These are phyloP conservation scores for Alentia gelatinosa DNA, from an alignment of 2,888 invertebrate species.

Conservation along the genomic window DNA sequence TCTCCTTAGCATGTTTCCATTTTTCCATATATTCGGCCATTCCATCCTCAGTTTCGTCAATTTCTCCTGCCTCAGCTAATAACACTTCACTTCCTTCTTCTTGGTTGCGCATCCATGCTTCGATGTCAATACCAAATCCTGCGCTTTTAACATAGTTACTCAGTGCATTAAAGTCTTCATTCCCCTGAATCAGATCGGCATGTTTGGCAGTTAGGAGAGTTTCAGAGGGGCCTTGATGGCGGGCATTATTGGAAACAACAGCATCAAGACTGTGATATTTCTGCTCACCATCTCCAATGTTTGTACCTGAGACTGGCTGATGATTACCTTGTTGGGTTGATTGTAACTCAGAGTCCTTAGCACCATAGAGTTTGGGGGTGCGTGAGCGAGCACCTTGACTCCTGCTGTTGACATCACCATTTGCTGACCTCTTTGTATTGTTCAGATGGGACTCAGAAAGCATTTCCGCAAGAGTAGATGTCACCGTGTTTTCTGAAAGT, in stretches of 20 bases:
- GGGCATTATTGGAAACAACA: neutral
- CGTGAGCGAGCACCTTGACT: neutral
- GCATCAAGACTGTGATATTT: neutral
- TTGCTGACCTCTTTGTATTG: neutral
- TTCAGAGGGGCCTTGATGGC: neutral
- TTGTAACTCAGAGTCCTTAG: neutral
- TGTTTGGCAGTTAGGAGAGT: neutral
- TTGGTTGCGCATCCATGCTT: conserved; percentile 51
- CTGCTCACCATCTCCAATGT: neutral
- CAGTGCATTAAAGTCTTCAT: neutral
- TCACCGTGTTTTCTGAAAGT: neutral
- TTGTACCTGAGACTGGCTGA: neutral
- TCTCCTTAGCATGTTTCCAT: neutral
- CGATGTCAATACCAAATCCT: conserved; percentile 54
- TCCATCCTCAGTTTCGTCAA: neutral
- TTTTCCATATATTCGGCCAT: conserved; percentile 7
- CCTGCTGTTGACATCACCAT: neutral
- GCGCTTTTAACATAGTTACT: neutral
- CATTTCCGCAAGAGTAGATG: neutral
- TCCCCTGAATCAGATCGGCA: neutral
- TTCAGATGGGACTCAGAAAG: neutral
- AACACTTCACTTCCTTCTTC: neutral
- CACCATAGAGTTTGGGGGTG: conserved; percentile 26
- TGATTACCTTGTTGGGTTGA: neutral
- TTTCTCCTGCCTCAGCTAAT: neutral